Base-by-base conservation (phyloP, 2,797 vertebrate genomes). In the Bufotes viridis region DNA sequence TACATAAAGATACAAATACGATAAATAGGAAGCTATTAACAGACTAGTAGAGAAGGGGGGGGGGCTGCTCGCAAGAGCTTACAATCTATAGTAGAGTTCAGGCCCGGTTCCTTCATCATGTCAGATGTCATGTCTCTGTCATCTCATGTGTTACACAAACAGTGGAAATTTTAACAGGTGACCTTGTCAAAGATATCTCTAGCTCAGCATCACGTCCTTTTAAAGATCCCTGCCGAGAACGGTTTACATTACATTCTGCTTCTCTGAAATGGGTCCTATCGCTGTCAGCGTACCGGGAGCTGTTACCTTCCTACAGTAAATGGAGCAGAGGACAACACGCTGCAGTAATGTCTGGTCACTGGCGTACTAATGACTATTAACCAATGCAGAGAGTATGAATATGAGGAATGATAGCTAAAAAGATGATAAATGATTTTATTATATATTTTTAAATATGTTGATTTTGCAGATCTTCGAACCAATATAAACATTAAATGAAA, bases 181-280 rank as follows among this genome's bases (percentile, higher is more conserved):
- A 24, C 82, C 58, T 60, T 75, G 74, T 10, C 42, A 51, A 2
- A 78, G 34, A 65, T 78, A 85, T 63, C 69, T 34, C 53, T 60
- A 61, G 18, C 58, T 65, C 2, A 61, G 34, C 13, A 12, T 24
- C 51, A 42, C 24, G 69, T 55, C 70, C 82, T 61, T 14, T 75
- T 49, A 22, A 34, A 42, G 74, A 53, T 53, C 49, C 9, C 60
- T 53, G 53, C 51, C 57, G 24, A 49, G 55, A 76, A 49, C 6
- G 72, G 57, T 78, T 78, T 76, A 26, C n/a, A 63, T 85, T 63
- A 63, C 83, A 51, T 53, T 51, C 13, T 53, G n/a, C 58, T 78
- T 72, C 75, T 69, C 69, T 34, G 69, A 24, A 55, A n/a, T 20
- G 55, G 49, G 17, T 67, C 69, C 69, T 29, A 24, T 74, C 22